Evolutionary conservation across 2,888 invertebrate genomes (phyloP).

Genomic region (Phaedon cochleariae): DNA sequence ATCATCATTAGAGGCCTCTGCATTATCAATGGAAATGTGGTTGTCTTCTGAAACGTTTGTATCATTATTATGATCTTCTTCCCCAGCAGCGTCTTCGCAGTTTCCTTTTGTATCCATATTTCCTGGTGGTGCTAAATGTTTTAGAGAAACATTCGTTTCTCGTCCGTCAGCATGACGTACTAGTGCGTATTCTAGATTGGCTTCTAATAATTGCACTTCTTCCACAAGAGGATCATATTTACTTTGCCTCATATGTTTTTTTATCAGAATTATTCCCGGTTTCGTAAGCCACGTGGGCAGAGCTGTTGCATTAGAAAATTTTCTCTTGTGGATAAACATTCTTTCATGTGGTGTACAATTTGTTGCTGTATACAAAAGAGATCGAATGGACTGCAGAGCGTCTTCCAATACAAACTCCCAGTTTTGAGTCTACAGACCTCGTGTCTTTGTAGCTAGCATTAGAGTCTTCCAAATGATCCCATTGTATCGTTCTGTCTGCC

Average conservation of each 20-base stretch:
- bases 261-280: background rate
- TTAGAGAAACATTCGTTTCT: background rate
- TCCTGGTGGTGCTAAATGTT: background rate
- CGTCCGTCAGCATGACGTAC: background rate
- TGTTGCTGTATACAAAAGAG: slow-evolving; percentile 1
- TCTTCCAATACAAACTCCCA: background rate
- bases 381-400: slow-evolving; percentile 8
- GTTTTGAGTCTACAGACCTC: background rate
- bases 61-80: background rate
- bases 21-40: no score
- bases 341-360: slow-evolving; percentile 17
- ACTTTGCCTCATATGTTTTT: background rate
- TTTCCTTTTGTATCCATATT: no score
- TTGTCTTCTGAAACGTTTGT: no score
- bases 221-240: slow-evolving; percentile 9
- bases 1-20: no score
- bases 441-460: background rate
- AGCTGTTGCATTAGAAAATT: background rate
- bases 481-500: slow-evolving; percentile 6
- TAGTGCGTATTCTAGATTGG: background rate
- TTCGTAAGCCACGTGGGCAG: background rate
- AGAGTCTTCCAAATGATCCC: slow-evolving; percentile 17
- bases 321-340: slow-evolving; percentile 11
- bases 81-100: no score
- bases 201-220: background rate